These are phyloP conservation scores for Pao palembangensis DNA, from an alignment of 2,113 vertebrate genomes.

Conservation along the genomic window DNA sequence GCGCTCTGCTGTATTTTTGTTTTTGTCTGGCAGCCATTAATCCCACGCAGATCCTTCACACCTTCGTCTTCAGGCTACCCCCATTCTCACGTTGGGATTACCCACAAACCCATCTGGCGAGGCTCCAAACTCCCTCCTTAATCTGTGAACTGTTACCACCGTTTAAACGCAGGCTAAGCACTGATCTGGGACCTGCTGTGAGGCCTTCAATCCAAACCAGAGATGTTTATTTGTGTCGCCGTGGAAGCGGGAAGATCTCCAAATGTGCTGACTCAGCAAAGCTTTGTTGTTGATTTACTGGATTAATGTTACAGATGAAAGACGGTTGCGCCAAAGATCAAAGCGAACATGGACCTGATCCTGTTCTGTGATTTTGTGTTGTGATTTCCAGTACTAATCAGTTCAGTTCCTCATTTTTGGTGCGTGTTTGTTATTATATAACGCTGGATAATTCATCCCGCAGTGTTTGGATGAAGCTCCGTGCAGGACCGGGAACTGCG, in stretches of 20 bases:
- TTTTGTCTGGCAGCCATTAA: too few relatives aligned
- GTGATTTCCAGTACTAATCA: too few relatives aligned
- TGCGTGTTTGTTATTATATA: too few relatives aligned
- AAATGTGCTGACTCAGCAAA: conserved; percentile 36
- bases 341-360: too few relatives aligned
- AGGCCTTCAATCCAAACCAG: conserved; percentile 15
- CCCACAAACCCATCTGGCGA: conserved; percentile 61
- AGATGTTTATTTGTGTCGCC: conserved; percentile 37
- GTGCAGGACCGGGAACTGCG: conserved; percentile 21
- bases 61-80: conserved; percentile 10
- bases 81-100: conserved; percentile 61
- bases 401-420: too few relatives aligned
- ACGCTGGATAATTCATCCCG: neutral
- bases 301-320: conserved; percentile 18
- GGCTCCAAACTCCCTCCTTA: conserved; percentile 28
- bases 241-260: conserved; percentile 19
- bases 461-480: conserved; percentile 7
- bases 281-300: neutral
- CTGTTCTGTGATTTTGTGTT: too few relatives aligned
- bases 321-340: neutral
- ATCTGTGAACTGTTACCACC: conserved; percentile 28
- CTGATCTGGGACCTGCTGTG: conserved; percentile 3
- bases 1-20: too few relatives aligned
- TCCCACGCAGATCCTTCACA: neutral
- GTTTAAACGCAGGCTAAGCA: conserved; percentile 26